phyloP scores from a whole-genome alignment of 2,113 vertebrate species.

The Herpailurus yagouaroundi region DNA sequence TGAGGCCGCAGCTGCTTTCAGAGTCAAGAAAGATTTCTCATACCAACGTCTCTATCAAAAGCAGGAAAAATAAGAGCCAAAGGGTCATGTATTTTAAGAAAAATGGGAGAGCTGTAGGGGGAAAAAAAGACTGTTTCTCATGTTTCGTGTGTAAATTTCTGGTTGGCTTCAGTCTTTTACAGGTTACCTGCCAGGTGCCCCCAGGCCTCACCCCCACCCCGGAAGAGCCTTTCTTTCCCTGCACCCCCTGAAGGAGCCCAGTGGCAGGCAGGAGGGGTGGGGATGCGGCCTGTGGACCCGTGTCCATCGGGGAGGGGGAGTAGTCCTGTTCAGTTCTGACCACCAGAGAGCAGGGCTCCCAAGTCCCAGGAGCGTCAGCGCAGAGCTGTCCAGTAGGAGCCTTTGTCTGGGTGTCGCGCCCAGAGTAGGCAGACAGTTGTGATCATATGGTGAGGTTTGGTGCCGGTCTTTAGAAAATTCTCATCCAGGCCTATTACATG shows the following conservation, averaged over 20 bases:
- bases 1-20: neutral
- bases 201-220: neutral
- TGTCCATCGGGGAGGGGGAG: neutral
- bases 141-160: neutral
- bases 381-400: conserved; percentile 72
- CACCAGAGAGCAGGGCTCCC: conserved; percentile 65
- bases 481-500: conserved; percentile 84
- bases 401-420: conserved; percentile 53
- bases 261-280: neutral
- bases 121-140: neutral
- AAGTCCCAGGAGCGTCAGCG: conserved; percentile 69
- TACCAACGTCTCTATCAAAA: neutral
- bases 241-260: neutral
- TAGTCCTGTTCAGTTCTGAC: conserved; percentile 69
- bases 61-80: neutral
- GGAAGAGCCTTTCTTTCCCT: neutral
- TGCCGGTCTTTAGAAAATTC: conserved; percentile 81
- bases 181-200: neutral
- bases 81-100: conserved; percentile 59
- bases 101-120: conserved; percentile 30
- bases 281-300: rapidly evolving
- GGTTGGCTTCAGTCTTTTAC: neutral
- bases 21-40: neutral
- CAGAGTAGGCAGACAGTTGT: conserved; percentile 72
- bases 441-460: conserved; percentile 79